Conservation (phyloP, 2,797 vertebrate species). For the Artibeus jamaicensis region DNA sequence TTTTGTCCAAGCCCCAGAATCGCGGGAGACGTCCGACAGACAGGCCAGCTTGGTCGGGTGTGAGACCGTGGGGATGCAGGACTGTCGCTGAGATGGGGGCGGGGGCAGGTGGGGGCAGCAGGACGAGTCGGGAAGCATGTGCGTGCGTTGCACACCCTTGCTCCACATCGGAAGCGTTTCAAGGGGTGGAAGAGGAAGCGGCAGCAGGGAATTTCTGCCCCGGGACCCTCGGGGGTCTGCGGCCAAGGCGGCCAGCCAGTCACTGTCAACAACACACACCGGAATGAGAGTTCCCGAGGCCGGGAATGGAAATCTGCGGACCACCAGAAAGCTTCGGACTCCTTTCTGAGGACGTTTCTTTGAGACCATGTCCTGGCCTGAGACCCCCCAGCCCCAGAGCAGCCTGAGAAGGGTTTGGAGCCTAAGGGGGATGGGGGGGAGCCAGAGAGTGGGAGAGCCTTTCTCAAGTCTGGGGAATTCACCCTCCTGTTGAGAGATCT, state of each 20-base stretch:
- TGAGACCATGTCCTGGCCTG: not conserved
- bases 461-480: not conserved
- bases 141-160: not conserved
- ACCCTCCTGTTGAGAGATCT: not conserved
- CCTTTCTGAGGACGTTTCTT: not conserved
- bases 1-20: not conserved
- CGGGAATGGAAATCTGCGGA: not conserved
- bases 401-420: not conserved
- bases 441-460: accelerated
- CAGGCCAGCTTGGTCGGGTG: not conserved
- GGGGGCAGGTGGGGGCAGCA: not conserved
- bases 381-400: not conserved
- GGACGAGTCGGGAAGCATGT: too few relatives aligned
- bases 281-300: not conserved
- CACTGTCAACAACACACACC: too few relatives aligned
- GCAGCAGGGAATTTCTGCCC: not conserved
- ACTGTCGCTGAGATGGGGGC: too few relatives aligned
- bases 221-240: not conserved
- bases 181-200: not conserved
- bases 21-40: accelerated
- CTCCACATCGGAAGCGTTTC: accelerated
- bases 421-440: not conserved
- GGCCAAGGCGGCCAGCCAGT: not conserved
- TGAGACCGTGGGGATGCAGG: not conserved
- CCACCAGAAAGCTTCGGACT: not conserved